A percentile compares a stretch with the other conserved stretches of the same genome.
Evolutionary conservation across 2,888 invertebrate species (phyloP).

Genomic region (Euproctis similis): DNA sequence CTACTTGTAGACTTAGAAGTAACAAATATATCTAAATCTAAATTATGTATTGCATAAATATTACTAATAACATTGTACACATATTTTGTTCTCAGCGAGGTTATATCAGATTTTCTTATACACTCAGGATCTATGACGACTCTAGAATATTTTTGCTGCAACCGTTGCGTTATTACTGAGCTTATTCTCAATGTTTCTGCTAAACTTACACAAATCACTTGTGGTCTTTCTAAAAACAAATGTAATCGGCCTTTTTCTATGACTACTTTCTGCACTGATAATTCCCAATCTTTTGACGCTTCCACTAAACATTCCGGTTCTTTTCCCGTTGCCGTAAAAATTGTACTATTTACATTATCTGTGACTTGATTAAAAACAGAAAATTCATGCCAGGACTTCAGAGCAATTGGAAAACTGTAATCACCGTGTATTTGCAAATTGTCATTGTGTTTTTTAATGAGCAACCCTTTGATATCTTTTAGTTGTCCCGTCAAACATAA

Average conservation of each 20-base stretch:
- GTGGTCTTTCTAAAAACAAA: slow-evolving; percentile 68
- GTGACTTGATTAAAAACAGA: slow-evolving; percentile 14
- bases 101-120: slow-evolving; percentile 35
- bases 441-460: slow-evolving; percentile 76
- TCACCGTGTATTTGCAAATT: slow-evolving; percentile 77
- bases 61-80: slow-evolving; percentile 41
- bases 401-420: slow-evolving; percentile 76
- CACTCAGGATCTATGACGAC: slow-evolving; percentile 38
- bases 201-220: slow-evolving; percentile 40
- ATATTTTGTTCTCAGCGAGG: slow-evolving; percentile 46
- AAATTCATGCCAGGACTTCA: slow-evolving; percentile 74
- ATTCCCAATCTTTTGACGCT: slow-evolving; percentile 62
- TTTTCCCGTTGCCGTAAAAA: slow-evolving; percentile 44
- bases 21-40: slow-evolving; percentile 28
- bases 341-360: slow-evolving; percentile 19
- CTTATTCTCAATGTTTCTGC: slow-evolving; percentile 33
- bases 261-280: slow-evolving; percentile 52
- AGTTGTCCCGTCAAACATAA: slow-evolving; percentile 30
- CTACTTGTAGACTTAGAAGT: slow-evolving; percentile 56
- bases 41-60: slow-evolving; percentile 31
- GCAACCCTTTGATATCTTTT: slow-evolving; percentile 27
- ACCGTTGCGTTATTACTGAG: slow-evolving; percentile 25
- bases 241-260: slow-evolving; percentile 61
- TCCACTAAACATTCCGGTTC: slow-evolving; percentile 42
- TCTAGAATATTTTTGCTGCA: slow-evolving; percentile 18